Percentiles rank a stretch among this genome's conserved stretches.
Evolutionary conservation across 2,113 vertebrate species (phyloP).

Genomic region (Conger conger): DNA sequence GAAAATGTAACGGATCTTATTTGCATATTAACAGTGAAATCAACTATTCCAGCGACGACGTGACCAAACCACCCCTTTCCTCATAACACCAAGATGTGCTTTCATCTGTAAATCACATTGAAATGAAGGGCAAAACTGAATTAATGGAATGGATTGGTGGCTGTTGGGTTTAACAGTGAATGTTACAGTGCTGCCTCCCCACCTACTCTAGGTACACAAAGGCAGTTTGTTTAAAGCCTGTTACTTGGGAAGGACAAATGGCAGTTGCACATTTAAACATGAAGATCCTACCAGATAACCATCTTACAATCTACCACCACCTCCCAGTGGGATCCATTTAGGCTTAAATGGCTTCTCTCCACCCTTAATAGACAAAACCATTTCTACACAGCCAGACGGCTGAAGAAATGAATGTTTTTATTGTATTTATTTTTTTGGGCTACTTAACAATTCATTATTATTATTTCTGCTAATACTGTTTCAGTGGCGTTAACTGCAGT

Average conservation of each 20-base stretch:
- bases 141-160: constrained; percentile 5
- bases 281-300: background rate
- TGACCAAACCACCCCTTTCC: background rate
- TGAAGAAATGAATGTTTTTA: background rate
- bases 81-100: background rate
- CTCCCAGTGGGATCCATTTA: background rate
- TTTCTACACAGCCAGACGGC: background rate
- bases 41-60: background rate
- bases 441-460: background rate
- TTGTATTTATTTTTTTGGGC: background rate
- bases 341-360: background rate
- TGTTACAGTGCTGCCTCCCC: background rate
- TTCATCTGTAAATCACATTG: background rate
- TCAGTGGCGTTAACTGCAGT: background rate
- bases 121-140: background rate
- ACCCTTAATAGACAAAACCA: background rate
- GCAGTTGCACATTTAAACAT: background rate
- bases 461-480: background rate
- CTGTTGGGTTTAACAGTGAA: background rate
- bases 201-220: background rate
- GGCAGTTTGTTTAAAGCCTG: background rate
- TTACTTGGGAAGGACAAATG: background rate
- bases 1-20: background rate
- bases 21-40: background rate
- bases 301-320: background rate